Conservation (phyloP, 2,113 vertebrate genomes). For the Chaetodon trifascialis region DNA sequence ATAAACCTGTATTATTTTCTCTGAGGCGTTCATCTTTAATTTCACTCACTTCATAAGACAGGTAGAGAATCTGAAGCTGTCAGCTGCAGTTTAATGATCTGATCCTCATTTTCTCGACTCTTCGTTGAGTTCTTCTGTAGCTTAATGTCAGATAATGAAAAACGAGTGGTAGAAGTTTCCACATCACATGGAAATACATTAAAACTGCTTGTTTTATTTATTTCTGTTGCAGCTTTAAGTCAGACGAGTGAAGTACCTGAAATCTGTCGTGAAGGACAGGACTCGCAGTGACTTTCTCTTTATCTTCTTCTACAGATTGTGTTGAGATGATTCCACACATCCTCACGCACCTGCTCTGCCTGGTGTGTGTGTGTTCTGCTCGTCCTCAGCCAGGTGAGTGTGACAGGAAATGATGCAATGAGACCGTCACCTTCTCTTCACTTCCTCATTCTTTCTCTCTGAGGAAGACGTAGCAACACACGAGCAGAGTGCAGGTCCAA, state of each 20-base stretch:
- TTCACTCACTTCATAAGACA: too few relatives aligned
- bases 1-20: too few relatives aligned
- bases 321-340: constrained; percentile 87
- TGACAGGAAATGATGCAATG: background rate
- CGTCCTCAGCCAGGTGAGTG: constrained; percentile 76
- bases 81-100: too few relatives aligned
- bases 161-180: too few relatives aligned
- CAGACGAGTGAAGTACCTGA: background rate
- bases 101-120: too few relatives aligned
- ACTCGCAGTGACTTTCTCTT: background rate
- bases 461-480: background rate
- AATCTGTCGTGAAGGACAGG: background rate
- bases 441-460: background rate
- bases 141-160: too few relatives aligned
- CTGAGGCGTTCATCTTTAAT: too few relatives aligned
- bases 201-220: too few relatives aligned
- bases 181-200: too few relatives aligned
- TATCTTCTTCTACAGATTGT: constrained; percentile 76
- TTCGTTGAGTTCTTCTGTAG: too few relatives aligned
- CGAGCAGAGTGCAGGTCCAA: background rate
- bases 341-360: constrained; percentile 87
- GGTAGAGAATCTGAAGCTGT: too few relatives aligned
- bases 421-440: background rate
- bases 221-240: too few relatives aligned
- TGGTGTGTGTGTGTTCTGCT: constrained; percentile 78